Evolutionary conservation across 2,888 invertebrate genomes (phyloP).

Genomic region (Apodemia hepburni): DNA sequence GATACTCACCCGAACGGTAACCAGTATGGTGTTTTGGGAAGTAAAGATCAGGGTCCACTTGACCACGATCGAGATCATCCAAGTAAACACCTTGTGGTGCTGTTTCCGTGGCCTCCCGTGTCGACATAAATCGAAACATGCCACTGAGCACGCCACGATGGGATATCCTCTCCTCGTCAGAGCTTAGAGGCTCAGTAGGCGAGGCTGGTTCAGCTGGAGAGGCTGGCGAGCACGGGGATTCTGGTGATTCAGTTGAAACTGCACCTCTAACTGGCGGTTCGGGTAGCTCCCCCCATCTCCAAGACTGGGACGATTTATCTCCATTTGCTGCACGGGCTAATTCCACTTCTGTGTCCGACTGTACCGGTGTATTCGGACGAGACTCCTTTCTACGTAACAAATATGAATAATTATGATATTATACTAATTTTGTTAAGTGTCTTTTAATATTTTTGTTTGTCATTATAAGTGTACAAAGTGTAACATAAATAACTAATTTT

Average conservation of each 20-base stretch:
- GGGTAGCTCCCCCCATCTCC: constrained; percentile 96
- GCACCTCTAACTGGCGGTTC: constrained; percentile 61
- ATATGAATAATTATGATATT: not conserved
- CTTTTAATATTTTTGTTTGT: no score
- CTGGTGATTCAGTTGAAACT: constrained; percentile 42
- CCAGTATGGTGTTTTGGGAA: constrained; percentile 88
- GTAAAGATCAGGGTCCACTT: constrained; percentile 95
- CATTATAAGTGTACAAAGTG: no score
- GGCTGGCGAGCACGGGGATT: constrained; percentile 45
- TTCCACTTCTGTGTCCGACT: constrained; percentile 97
- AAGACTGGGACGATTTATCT: constrained; percentile 83
- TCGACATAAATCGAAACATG: constrained; percentile 94
- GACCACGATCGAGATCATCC: constrained; percentile 93
- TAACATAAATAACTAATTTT: no score
- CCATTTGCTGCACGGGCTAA: constrained; percentile 70
- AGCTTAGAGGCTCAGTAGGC: constrained; percentile 65
- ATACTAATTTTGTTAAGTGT: no score
- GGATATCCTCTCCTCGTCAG: constrained; percentile 70
- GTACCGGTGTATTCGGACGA: constrained; percentile 90
- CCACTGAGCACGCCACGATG: constrained; percentile 90
- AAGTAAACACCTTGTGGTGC: constrained; percentile 92
- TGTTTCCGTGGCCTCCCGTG: constrained; percentile 55
- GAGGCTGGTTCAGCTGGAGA: constrained; percentile 53
- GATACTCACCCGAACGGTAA: constrained; percentile 62
- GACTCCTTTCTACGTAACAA: constrained; percentile 63